These are phyloP conservation scores for Chanos chanos DNA, from an alignment of 2,797 vertebrate genomes.

Conservation along the genomic window DNA sequence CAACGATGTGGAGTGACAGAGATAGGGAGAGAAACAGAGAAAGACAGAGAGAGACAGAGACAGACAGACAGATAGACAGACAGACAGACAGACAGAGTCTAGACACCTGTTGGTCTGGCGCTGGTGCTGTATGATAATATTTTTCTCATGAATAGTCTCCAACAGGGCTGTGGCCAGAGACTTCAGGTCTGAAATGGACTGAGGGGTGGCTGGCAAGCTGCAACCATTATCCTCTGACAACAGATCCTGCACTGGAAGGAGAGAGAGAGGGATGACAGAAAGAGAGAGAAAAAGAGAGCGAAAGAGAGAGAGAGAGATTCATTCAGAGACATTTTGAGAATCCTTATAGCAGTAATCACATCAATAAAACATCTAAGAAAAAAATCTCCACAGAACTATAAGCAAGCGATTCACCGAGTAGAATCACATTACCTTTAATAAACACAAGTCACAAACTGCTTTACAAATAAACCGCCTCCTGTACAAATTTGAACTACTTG, in stretches of 20 bases:
- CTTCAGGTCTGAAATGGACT: conserved; percentile 83
- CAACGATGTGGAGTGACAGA: background rate
- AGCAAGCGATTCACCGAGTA: too few species aligned
- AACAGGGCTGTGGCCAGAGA: conserved; percentile 81
- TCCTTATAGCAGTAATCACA: background rate
- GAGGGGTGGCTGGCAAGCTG: conserved; percentile 80
- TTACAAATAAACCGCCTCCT: conserved; percentile 17
- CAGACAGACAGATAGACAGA: background rate
- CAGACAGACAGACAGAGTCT: conserved; percentile 28
- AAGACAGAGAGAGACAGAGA: background rate
- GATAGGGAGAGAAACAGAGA: background rate
- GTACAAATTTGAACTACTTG: background rate
- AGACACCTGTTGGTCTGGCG: conserved; percentile 85
- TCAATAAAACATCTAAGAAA: too few species aligned
- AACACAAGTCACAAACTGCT: background rate
- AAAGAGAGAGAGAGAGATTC: conserved; percentile 46
- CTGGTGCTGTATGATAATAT: conserved; percentile 85
- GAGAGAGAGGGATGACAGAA: background rate
- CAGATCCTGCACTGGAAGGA: conserved; percentile 46
- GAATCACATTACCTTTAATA: background rate
- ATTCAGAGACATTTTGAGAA: too few species aligned
- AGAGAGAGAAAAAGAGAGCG: conserved; percentile 29
- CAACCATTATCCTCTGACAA: conserved; percentile 75
- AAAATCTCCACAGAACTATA: too few species aligned
- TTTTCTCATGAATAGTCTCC: conserved; percentile 86